Conservation (phyloP, 2,888 invertebrate genomes). For the Chaetogeoica ovagalla region DNA sequence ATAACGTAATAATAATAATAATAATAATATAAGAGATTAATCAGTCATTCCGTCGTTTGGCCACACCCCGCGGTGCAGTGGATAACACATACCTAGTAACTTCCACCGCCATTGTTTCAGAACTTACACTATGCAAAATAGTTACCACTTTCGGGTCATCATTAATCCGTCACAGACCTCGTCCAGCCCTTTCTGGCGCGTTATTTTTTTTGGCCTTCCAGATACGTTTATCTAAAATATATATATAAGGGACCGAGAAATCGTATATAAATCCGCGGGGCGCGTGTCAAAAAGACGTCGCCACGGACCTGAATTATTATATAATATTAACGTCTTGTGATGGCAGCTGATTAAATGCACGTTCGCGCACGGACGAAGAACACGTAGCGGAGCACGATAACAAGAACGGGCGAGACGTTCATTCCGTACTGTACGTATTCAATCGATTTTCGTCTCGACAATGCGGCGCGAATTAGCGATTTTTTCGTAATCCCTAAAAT, state of each 20-base stretch:
- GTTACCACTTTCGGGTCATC: not conserved
- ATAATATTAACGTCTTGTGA: not conserved
- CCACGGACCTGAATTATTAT: slow-evolving; percentile 10
- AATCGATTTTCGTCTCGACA: too few relatives aligned
- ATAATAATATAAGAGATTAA: slow-evolving; percentile 42
- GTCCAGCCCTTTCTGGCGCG: not conserved
- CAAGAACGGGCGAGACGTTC: not conserved
- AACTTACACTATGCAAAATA: slow-evolving; percentile 31
- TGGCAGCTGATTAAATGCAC: not conserved
- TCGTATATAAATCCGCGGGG: not conserved
- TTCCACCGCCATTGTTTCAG: slow-evolving; percentile 35
- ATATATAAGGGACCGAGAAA: not conserved
- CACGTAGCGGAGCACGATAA: not conserved
- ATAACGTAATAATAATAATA: slow-evolving; percentile 20
- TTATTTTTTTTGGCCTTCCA: slow-evolving; percentile 1
- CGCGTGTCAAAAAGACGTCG: not conserved
- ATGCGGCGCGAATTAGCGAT: too few relatives aligned
- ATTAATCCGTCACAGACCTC: slow-evolving; percentile 29
- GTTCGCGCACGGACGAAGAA: not conserved
- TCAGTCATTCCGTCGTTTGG: slow-evolving; percentile 32
- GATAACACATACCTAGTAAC: slow-evolving; percentile 18
- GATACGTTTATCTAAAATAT: not conserved
- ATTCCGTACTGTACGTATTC: not conserved
- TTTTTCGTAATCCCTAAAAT: too few relatives aligned
- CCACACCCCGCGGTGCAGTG: slow-evolving; percentile 34